Evolutionary conservation across 2,797 vertebrate species (phyloP), one percentile per base, ranked within the genome.

Genomic region (Cirrhinus mrigala): DNA sequence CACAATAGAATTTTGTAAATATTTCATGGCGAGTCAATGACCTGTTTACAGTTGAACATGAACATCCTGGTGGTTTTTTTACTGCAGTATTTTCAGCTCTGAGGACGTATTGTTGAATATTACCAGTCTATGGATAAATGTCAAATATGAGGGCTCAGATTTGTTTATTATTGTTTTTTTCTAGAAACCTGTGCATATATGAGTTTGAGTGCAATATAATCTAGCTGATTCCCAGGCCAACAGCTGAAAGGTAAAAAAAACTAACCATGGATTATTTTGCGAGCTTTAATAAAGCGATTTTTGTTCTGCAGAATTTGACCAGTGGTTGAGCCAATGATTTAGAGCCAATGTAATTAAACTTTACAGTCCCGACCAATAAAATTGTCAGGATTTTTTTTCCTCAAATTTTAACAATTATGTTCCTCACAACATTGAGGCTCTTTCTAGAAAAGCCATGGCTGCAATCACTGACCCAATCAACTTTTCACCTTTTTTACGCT

Each of bases 1-100:
- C 86, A 92, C 91, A 93, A 85, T 86, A 69, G 84, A 84, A 81
- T 89, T 79, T 24, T 91, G 82, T 93, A 94, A 94, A 94, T 94
- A 92, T 94, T 93, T 90, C 80, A 90, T 80, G 87, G 73, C 16
- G 16, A 77, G 84, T 83, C 40, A 68, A 85, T 85, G 87, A 90
- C 50, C 8, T 92, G 91, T 94, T 94, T 93, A 93, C 85, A 91
- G 86, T 82, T 74, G 86, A 74, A 76, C 81, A 87, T 74, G 89
- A 90, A 92, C 88, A 86, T 87, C 69, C 79, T 62, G 71, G 33
- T 83, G 77, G 58, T 52, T 76, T 85, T 89, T 85, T 76, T 50
- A 46, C 29, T n/a, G 5, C 64, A 70, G 27, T 58, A 40, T 80
- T 80, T 80, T 40, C 62, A 84, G 40, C 50, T 68, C 58, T 58